These are phyloP conservation scores for Tipula helvola DNA, from an alignment of 2,888 invertebrate species.

Conservation along the genomic window DNA sequence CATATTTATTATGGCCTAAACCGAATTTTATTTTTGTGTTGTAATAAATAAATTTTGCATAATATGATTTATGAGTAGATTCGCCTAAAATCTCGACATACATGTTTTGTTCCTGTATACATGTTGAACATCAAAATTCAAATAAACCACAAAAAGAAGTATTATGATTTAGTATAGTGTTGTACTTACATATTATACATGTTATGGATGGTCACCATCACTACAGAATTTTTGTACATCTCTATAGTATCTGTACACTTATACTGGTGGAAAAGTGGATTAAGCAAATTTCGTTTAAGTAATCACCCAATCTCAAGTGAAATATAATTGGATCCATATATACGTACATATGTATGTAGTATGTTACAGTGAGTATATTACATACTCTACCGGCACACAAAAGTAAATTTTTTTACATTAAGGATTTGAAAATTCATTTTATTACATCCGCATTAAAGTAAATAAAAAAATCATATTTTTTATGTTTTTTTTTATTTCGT, in stretches of 20 bases:
- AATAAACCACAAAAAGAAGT: background rate
- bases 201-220: background rate
- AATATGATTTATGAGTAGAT: background rate
- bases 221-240: background rate
- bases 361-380: background rate
- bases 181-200: background rate
- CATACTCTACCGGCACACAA: background rate
- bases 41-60: background rate
- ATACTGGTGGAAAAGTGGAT: background rate
- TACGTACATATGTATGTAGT: background rate
- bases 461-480: background rate
- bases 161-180: background rate
- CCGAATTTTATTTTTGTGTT: background rate
- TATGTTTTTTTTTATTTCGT: background rate
- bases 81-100: background rate
- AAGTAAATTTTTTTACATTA: background rate
- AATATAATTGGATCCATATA: background rate
- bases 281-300: background rate
- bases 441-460: background rate
- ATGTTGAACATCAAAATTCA: background rate
- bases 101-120: background rate
- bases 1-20: background rate
- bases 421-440: background rate
- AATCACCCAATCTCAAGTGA: background rate
- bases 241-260: background rate